phyloP scores from a whole-genome alignment of 2,113 vertebrate genomes.

The Ancistrus triradiatus region DNA sequence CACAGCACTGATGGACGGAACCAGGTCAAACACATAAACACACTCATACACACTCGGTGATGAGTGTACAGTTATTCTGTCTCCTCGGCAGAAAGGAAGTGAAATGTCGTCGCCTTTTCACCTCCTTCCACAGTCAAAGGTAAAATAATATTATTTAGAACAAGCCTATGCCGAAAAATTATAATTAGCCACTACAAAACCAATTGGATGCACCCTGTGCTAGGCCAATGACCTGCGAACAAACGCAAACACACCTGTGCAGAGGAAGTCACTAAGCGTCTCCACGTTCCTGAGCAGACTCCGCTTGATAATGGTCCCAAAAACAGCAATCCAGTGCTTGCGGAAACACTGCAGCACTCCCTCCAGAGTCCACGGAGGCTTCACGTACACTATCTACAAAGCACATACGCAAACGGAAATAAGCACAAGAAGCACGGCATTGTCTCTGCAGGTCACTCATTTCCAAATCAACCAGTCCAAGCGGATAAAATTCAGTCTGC shows the following conservation, averaged over 20 bases:
- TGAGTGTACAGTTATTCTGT: conserved; percentile 24
- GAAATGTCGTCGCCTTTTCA: too few species aligned
- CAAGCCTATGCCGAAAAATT: too few species aligned
- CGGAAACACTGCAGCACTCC: conserved; percentile 79
- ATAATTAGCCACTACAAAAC: too few species aligned
- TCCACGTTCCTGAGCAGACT: conserved; percentile 66
- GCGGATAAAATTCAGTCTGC: too few species aligned
- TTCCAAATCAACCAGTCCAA: too few species aligned
- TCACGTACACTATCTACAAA: conserved; percentile 78
- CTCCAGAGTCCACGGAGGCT: conserved; percentile 85
- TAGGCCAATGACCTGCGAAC: neutral
- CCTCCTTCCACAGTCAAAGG: too few species aligned
- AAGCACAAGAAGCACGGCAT: too few species aligned
- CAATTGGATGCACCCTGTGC: too few species aligned
- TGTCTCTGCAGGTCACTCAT: too few species aligned
- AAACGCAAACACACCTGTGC: conserved; percentile 63
- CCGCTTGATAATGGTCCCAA: conserved; percentile 77
- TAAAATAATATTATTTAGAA: too few species aligned
- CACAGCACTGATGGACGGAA: conserved; percentile 15
- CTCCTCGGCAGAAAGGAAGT: too few species aligned
- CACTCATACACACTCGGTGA: conserved; percentile 4
- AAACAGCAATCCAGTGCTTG: conserved; percentile 91
- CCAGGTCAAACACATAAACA: conserved; percentile 30
- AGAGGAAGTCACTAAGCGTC: conserved; percentile 70
- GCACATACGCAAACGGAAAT: conserved; percentile 1